Base-by-base conservation (phyloP, 92 coral and sea anemone genomes). In the Porites divaricata region DNA sequence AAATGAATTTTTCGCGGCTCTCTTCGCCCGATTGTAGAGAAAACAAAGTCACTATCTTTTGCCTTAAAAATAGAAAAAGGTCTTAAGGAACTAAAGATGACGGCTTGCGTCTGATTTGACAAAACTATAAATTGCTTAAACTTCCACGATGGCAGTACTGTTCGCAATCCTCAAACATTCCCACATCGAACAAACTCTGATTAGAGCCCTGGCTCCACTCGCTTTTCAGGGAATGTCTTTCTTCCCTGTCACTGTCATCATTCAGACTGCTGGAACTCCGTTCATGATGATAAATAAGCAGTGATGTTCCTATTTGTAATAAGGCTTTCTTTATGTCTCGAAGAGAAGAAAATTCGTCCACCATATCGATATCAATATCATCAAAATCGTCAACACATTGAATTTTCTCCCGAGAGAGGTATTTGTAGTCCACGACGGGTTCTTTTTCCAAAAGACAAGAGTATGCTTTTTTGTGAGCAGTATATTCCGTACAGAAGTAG, bases 311-410 rank as follows among this genome's bases (percentile, higher is more conserved):
- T 41, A 71, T 81, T 71, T 71, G 70, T 9, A 81, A 20, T 57
- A 81, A 16, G 48, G 54, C 49, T 70, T 48, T 70, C 20, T 72
- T 71, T 4, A 81, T 48, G 41, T 81, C 77, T 21, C n/a, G 35
- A 12, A 81, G 69, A 21, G 85, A 81, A 35, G 77, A 70, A 25
- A 54, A 81, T 53, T 81, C 85, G 70, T 81, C 85, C 16, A 72
- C 78, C 11, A 53, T 35, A 45, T 81, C 76, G 11, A 81, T 81
- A 49, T 81, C 58, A 35, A 58, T 57, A 4, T 81, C 85, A 41
- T 57, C 69, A 9, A 81, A 20, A 11, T 81, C 78, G 14, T 81
- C 78, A 1, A 57, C 65, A 48, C 23, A 67, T 9, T 10, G 22
- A 12, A 56, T 13, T 20, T 67, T 53, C 14, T 51, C 57, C 26